Percentiles rank a stretch among this genome's conserved stretches.
Conservation (phyloP, 2,797 vertebrate species). For the Orientallactaga sibirica region DNA sequence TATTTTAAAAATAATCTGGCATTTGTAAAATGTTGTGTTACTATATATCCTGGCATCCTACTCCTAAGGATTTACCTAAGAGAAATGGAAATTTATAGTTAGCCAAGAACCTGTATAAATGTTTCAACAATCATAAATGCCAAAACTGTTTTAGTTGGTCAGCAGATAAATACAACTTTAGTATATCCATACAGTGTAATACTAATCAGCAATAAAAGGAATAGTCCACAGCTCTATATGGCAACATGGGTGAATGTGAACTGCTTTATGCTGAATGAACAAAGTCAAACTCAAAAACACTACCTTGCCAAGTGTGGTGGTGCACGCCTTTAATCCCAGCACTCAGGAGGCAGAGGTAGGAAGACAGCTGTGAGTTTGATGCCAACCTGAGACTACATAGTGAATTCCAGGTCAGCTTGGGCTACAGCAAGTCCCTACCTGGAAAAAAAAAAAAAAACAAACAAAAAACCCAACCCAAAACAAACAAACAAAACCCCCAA, state of each 20-base stretch:
- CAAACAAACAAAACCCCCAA: no score
- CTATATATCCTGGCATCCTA: neutral
- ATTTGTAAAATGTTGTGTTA: slow-evolving; percentile 11
- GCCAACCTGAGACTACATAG: no score
- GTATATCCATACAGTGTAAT: neutral
- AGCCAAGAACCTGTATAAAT: neutral
- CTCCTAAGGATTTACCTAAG: slow-evolving; percentile 25
- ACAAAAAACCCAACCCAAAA: no score
- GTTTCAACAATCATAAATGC: slow-evolving; percentile 32
- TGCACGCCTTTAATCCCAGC: no score
- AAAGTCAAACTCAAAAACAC: slow-evolving; percentile 42
- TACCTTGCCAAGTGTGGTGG: neutral
- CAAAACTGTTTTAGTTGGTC: slow-evolving; percentile 46
- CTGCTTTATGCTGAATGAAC: slow-evolving; percentile 40
- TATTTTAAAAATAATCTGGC: neutral
- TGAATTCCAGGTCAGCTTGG: no score
- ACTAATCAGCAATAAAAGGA: slow-evolving; percentile 10
- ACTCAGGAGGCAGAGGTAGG: no score
- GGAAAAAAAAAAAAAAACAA: no score
- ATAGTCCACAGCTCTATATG: neutral
- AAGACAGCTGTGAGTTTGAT: no score
- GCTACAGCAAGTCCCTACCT: no score
- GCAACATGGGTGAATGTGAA: slow-evolving; percentile 27
- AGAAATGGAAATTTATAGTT: slow-evolving; percentile 54
- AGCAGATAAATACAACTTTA: slow-evolving; percentile 43